Base-by-base conservation (phyloP, 2,888 invertebrate genomes). In the Sinohyriopsis cumingii region DNA sequence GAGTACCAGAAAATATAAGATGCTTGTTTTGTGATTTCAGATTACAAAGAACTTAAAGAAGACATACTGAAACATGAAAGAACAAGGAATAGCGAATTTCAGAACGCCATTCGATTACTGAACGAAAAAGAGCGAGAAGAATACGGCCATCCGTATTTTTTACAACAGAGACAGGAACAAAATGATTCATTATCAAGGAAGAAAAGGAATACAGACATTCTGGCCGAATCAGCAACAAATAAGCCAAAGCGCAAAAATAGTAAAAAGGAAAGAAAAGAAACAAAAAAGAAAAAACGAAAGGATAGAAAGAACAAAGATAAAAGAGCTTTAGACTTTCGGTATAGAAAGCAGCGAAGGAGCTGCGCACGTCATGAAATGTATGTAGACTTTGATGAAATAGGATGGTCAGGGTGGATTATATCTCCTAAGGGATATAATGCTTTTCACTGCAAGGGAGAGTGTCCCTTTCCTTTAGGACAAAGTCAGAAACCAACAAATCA, bases 361-460 rank as follows among this genome's bases (percentile, higher is more conserved):
- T 89, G 89, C 76, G 80, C 83, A 19, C 79, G 85, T 33, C 82
- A 87, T 62, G 84, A 88, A 71, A 86, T 92, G 83, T 91, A 92
- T 83, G 92, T 94, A 3, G 92, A 93, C 85, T 93, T 94, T 78
- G 91, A 92, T 73, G 91, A 91, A 72, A 91, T 93, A 61, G 93
- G 93, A 1, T 93, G 93, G 91, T 91, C 92, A 5, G 91, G 92
- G 1, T 93, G 93, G 90, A 93, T 94, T 77, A 92, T 94, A 71
- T 91, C 92, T 0, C 94, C 94, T 0, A 90, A 91, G 74, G 87
- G 90, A 5, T 93, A 93, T 85, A 91, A 92, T 76, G 93, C 93
- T 19, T 92, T 92, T 83, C 92, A 92, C 77, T 94, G 94, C 86
- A 89, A 90, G 66, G 93, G 93, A 1, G 90, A 90, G 63, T 93